A percentile compares a stretch with the other conserved stretches of the same genome.
These are phyloP conservation scores for Lepidurus apus DNA, from an alignment of 1,140 invertebrate genomes.

Conservation along the genomic window DNA sequence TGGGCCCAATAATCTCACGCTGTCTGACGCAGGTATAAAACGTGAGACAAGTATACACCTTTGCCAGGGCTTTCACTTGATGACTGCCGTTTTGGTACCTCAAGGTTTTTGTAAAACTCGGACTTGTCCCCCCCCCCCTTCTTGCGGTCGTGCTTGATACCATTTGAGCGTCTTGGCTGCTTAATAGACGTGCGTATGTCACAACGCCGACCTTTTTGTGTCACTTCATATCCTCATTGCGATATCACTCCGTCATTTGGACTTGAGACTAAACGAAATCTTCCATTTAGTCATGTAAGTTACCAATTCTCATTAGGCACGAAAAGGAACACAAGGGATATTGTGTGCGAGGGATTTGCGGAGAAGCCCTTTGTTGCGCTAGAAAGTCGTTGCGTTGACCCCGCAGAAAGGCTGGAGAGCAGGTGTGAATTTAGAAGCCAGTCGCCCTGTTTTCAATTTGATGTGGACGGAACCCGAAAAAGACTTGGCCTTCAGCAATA, in stretches of 20 bases:
- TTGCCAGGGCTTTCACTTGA: not conserved
- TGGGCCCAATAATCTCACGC: slow-evolving; percentile 20
- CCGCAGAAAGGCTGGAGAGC: not conserved
- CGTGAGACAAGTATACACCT: not conserved
- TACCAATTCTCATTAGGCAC: not conserved
- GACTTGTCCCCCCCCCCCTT: too few species aligned
- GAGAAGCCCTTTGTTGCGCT: not conserved
- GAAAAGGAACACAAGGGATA: not conserved
- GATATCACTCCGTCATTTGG: too few species aligned
- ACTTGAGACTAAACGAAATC: not conserved
- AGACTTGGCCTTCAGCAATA: slow-evolving; percentile 13
- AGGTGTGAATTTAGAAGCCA: slow-evolving; percentile 11
- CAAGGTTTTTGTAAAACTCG: not conserved
- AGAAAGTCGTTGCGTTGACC: not conserved
- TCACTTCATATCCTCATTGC: too few species aligned
- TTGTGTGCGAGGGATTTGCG: not conserved
- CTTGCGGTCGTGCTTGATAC: too few species aligned
- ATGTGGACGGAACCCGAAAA: not conserved
- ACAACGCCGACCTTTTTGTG: too few species aligned
- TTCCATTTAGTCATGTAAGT: not conserved
- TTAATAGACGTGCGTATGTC: too few species aligned
- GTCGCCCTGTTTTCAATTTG: not conserved
- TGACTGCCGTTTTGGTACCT: not conserved
- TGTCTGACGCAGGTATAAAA: not conserved
- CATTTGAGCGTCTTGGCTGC: too few species aligned